These are phyloP conservation scores for Embidobia sp. DNA, from an alignment of 2,888 invertebrate genomes.

Conservation along the genomic window DNA sequence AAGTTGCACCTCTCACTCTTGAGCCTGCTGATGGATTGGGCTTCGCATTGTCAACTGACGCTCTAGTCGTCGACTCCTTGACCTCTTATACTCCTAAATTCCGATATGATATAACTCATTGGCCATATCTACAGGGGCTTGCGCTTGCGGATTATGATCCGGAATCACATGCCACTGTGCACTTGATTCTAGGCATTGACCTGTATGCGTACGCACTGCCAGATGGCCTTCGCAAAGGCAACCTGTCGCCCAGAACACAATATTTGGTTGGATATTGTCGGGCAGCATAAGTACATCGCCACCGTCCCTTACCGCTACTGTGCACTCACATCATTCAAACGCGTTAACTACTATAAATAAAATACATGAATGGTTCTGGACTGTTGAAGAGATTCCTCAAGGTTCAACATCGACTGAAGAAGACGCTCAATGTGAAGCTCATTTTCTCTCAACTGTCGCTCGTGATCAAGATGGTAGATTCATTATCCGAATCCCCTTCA, in stretches of 20 bases:
- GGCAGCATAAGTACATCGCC: no score
- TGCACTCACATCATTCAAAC: no score
- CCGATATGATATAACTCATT: neutral
- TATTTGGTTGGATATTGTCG: no score
- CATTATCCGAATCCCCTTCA: no score
- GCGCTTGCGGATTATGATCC: neutral
- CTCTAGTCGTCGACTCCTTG: neutral
- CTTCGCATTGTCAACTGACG: neutral
- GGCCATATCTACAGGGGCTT: neutral
- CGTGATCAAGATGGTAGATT: no score
- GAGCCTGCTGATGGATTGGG: neutral
- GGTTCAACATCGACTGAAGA: no score
- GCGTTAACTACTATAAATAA: no score
- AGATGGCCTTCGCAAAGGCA: neutral
- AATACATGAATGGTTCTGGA: neutral
- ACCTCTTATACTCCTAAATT: neutral
- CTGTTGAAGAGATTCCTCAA: slow-evolving; percentile 2
- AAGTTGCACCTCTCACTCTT: neutral
- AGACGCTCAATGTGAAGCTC: no score
- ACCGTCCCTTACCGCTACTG: no score
- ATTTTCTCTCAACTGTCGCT: no score
- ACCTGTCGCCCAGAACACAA: no score
- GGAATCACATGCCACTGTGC: neutral
- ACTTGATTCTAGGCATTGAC: neutral
- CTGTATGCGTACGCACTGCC: neutral